phyloP scores from a whole-genome alignment of 2,113 vertebrate genomes.

The Psittacula cyanocephala region DNA sequence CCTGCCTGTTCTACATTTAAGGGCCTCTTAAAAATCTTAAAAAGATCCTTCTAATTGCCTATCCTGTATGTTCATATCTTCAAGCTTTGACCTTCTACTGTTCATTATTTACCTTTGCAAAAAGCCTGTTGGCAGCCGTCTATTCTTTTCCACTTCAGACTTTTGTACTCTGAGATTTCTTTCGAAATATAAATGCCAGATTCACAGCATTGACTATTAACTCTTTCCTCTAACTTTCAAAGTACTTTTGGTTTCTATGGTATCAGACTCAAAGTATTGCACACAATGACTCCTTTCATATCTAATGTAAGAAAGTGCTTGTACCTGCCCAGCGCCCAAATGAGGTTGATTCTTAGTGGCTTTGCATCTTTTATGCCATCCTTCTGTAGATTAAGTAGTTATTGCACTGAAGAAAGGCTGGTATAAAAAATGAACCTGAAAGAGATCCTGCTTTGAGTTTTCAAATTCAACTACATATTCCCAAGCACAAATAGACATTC shows the following conservation, averaged over 20 bases:
- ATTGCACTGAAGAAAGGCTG: neutral
- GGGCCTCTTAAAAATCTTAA: neutral
- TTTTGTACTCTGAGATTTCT: neutral
- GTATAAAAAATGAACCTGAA: neutral
- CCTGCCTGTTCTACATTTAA: neutral
- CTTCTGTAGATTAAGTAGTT: neutral
- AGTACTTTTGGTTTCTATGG: neutral
- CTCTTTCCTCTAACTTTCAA: conserved; percentile 3
- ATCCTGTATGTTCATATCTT: neutral
- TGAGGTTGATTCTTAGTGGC: neutral
- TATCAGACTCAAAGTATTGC: neutral
- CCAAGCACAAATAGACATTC: neutral
- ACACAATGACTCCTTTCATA: neutral
- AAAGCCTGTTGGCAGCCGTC: conserved; percentile 1
- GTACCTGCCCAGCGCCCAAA: neutral
- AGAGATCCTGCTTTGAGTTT: neutral
- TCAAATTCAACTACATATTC: neutral
- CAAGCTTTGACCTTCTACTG: conserved; percentile 16
- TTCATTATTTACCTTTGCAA: conserved; percentile 28
- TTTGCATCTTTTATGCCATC: neutral
- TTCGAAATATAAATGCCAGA: neutral
- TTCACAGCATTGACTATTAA: neutral
- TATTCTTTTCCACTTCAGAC: neutral
- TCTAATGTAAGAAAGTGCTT: neutral
- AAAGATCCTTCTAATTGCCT: neutral